phyloP scores from a whole-genome alignment of 2,888 invertebrate genomes.

The Yponomeuta sedellus region DNA sequence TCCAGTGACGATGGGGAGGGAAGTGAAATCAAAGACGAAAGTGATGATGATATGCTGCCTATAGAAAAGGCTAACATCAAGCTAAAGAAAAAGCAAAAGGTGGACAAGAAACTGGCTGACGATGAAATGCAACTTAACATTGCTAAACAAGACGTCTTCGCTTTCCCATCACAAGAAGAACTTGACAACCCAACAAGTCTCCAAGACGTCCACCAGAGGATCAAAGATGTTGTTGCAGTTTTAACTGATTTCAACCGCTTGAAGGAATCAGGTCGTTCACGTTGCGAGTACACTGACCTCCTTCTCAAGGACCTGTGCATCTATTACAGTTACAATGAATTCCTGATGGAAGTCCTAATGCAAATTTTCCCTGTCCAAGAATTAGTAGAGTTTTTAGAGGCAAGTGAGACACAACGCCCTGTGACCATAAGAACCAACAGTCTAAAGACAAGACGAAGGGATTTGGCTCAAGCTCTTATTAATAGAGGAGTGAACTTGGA shows the following conservation, averaged over 20 bases:
- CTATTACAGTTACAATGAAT: conserved; percentile 98
- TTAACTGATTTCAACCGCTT: conserved; percentile 86
- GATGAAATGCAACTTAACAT: conserved; percentile 90
- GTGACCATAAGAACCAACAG: conserved; percentile 97
- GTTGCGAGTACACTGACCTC: conserved; percentile 88
- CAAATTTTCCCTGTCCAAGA: conserved; percentile 91
- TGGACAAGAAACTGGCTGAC: conserved; percentile 83
- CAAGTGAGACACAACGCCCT: conserved; percentile 96
- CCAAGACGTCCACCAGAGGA: conserved; percentile 91
- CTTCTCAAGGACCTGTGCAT: conserved; percentile 90
- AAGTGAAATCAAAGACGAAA: conserved; percentile 31
- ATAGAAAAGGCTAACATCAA: conserved; percentile 90
- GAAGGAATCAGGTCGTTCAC: conserved; percentile 81
- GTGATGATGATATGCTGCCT: conserved; percentile 82
- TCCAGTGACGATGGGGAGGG: conserved; percentile 44
- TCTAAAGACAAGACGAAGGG: conserved; percentile 92
- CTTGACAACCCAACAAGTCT: conserved; percentile 83
- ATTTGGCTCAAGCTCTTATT: conserved; percentile 95
- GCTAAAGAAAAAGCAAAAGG: conserved; percentile 83
- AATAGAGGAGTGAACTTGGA: conserved; percentile 98
- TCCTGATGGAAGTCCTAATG: conserved; percentile 94
- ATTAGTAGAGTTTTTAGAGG: conserved; percentile 95
- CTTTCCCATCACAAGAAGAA: conserved; percentile 86
- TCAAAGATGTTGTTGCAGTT: conserved; percentile 89
- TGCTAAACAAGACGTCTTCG: conserved; percentile 84